Percentiles rank a stretch among this genome's conserved stretches.
phyloP scores from a whole-genome alignment of 2,113 vertebrate species.

The Cebidichthys violaceus region DNA sequence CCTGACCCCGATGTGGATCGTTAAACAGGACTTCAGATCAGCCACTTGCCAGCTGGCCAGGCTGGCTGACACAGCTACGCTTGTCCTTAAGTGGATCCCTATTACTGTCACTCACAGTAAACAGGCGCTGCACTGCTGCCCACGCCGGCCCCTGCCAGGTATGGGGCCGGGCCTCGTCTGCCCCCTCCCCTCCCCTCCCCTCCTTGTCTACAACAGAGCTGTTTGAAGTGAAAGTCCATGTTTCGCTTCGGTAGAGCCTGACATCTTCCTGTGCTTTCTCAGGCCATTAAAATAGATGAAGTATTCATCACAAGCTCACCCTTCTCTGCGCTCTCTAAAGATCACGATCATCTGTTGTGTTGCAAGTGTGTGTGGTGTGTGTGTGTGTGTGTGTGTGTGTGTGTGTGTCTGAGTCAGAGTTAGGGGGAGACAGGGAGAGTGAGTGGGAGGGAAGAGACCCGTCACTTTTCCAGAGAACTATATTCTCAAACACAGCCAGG shows the following conservation, averaged over 20 bases:
- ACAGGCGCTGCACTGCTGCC: conserved; percentile 52
- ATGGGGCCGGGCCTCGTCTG: conserved; percentile 34
- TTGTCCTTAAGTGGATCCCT: conserved; percentile 75
- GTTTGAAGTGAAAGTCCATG: conserved; percentile 74
- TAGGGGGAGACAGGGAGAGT: background rate
- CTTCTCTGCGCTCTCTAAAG: conserved; percentile 45
- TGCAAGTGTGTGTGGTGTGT: conserved; percentile 33
- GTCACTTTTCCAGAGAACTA: conserved; percentile 61
- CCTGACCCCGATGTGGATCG: conserved; percentile 72
- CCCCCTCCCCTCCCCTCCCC: background rate
- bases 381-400: conserved; percentile 36
- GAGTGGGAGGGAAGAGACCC: conserved; percentile 38
- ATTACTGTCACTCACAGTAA: conserved; percentile 77
- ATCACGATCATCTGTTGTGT: conserved; percentile 54
- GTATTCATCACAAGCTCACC: conserved; percentile 64
- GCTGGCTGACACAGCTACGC: conserved; percentile 49
- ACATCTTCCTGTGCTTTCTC: conserved; percentile 74
- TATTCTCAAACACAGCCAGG: conserved; percentile 61
- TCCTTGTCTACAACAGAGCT: conserved; percentile 21
- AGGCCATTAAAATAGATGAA: conserved; percentile 78
- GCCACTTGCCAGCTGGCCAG: conserved; percentile 70
- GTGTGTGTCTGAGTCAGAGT: conserved; percentile 35
- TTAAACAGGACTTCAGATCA: conserved; percentile 73
- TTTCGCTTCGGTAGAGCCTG: conserved; percentile 71
- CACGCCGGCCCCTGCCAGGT: conserved; percentile 62